Evolutionary conservation across 2,113 vertebrate species (phyloP).

Genomic region (Corythoichthys intestinalis): DNA sequence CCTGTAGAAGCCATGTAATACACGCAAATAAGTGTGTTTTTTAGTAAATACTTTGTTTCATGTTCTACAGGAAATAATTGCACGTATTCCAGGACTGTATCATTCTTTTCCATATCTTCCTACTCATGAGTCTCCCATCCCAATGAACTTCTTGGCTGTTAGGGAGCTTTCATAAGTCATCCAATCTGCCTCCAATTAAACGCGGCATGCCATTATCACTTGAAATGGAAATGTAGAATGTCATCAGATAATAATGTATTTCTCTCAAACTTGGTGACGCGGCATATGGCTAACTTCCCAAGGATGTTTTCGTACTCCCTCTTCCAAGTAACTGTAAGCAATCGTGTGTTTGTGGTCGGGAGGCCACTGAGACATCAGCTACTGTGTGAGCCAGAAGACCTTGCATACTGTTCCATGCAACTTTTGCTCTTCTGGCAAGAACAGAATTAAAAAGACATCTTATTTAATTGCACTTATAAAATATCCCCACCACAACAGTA

Average conservation of each 20-base stretch:
- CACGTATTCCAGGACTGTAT: too few relatives aligned
- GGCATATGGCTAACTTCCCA: not conserved
- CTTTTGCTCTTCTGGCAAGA: slow-evolving; percentile 12
- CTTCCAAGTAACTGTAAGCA: not conserved
- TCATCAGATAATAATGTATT: not conserved
- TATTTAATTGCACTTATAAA: too few relatives aligned
- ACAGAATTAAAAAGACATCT: too few relatives aligned
- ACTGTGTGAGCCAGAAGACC: not conserved
- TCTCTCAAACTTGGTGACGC: not conserved
- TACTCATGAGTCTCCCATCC: too few relatives aligned
- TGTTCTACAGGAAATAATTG: too few relatives aligned
- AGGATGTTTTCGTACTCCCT: not conserved
- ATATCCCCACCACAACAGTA: too few relatives aligned
- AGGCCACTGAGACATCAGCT: not conserved
- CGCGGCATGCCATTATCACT: not conserved
- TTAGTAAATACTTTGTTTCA: too few relatives aligned
- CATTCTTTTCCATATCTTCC: too few relatives aligned
- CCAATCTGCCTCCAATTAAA: slow-evolving; percentile 16
- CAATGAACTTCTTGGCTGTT: slow-evolving; percentile 47
- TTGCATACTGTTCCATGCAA: slow-evolving; percentile 10
- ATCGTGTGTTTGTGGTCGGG: not conserved
- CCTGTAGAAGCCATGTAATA: too few relatives aligned
- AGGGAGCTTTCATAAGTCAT: slow-evolving; percentile 72
- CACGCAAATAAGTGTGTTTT: too few relatives aligned
- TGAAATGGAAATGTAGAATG: not conserved